Base-by-base conservation (phyloP, 2,888 invertebrate genomes). In the Cheilosia soror region DNA sequence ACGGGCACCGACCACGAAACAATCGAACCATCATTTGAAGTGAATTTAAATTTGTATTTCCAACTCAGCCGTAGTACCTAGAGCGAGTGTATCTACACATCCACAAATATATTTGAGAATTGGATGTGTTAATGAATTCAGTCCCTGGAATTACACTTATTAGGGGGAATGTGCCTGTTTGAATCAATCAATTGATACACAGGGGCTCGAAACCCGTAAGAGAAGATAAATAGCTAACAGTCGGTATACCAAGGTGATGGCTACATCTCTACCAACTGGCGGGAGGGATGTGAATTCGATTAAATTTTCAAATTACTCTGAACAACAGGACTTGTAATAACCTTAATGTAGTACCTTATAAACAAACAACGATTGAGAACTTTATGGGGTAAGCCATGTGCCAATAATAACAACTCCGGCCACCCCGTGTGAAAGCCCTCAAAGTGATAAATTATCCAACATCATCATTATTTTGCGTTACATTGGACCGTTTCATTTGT, bases 381-480 rank as follows among this genome's bases (percentile, higher is more conserved):
- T 20, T 20, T 20, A 20, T 20, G 20, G 9, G 27, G 60, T 25
- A 6, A 29, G 27, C 66, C 15, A 53, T 20, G 37, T 65, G 49
- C 27, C 29, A 42, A 40, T 7, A 53, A 33, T 1, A 58, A 37
- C 37, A 11, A 37, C n/a, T 15, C 15, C 4, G 27, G 6, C 5
- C 20, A 31, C 13, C 31, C 31, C 15, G 11, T 9, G 31, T 20
- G 47, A 33, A 63, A 4, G n/a, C 55, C 11, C 11, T 37, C 15
- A 11, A 11, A 11, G 49, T 58, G 58, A 68, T 76, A 51, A 76
- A 76, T 60, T 66, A 76, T 66, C 58, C 51, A 60, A 76, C 76
- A 76, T 76, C 76, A 76, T 76, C 58, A 66, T 76, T 76, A 66
- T 76, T 76, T 75, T 40, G 66, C 40, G 49, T 75, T 57, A 47